Base-by-base conservation (phyloP, 2,113 vertebrate species). In the Pteruthius melanotis region DNA sequence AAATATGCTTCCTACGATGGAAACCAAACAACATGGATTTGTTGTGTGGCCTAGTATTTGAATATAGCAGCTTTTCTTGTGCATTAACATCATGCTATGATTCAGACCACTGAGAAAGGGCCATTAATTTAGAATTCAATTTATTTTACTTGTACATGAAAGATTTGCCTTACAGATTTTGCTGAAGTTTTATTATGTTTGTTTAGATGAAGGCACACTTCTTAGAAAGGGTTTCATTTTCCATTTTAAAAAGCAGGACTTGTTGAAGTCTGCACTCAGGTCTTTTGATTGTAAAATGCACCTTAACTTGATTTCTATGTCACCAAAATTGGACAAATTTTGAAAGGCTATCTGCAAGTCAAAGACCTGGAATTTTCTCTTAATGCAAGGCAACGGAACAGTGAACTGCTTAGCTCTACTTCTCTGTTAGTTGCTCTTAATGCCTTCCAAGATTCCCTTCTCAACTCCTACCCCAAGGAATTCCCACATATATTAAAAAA, bases 81-180 rank as follows among this genome's bases (percentile, higher is more conserved):
- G 65, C 10, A 57, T 52, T 81, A 94, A 49, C 4, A 1, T 60
- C 69, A 87, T 56, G 71, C 47, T 81, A 52, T 78, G 72, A 78
- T 89, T 94, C 83, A 95, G 77, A 53, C 44, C 56, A 79, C n/a
- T 79, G 52, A 92, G 65, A 89, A 94, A 84, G 56, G 31, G n/a
- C 81, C 89, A 91, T 79, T 93, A 68, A 89, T 91, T 89, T 84
- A 82, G 77, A 89, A 93, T 82, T 87, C 69, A 56, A 82, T 91
- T 89, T 87, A 84, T 94, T 94, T 94, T 79, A 82, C 45, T 89
- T 91, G n/a, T 44, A 91, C 52, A 60, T 59, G 19, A 89, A 92
- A 93, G 56, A 76, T 89, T 33, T 95, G 69, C 39, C 28, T 90
- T 83, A 84, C 35, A 0, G 3, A 60, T 92, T 91, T 91, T 64